A percentile compares a stretch with the other conserved stretches of the same genome.
Evolutionary conservation across 1,140 invertebrate genomes (phyloP).

Genomic region (Diachasma alloeum): DNA sequence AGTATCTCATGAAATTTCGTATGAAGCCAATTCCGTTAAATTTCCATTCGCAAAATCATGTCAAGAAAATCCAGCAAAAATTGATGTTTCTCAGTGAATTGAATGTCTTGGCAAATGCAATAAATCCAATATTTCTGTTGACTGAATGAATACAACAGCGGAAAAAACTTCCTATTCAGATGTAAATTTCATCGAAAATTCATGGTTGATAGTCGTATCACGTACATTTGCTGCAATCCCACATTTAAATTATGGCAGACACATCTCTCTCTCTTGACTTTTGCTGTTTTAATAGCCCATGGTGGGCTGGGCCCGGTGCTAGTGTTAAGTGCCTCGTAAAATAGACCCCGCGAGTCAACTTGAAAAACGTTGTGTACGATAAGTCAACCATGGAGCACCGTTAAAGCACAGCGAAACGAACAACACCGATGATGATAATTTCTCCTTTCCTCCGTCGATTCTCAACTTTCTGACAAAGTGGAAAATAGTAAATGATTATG

Average conservation of each 20-base stretch:
- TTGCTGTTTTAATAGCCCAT: not conserved
- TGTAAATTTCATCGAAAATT: not conserved
- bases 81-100: no score
- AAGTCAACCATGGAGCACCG: slow-evolving; percentile 27
- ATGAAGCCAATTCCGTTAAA: no score
- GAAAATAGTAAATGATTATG: not conserved
- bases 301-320: slow-evolving; percentile 14
- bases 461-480: not conserved
- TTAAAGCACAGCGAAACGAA: slow-evolving; percentile 8
- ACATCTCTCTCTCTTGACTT: not conserved
- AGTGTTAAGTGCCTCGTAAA: slow-evolving; percentile 36
- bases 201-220: not conserved
- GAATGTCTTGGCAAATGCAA: no score
- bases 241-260: slow-evolving; percentile 7
- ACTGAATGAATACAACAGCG: not conserved
- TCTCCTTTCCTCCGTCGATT: not conserved
- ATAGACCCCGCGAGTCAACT: slow-evolving; percentile 20
- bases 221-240: slow-evolving; percentile 12
- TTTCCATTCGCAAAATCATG: not conserved
- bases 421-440: slow-evolving; percentile 3
- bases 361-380: slow-evolving; percentile 24
- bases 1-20: no score
- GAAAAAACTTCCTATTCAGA: not conserved
- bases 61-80: not conserved
- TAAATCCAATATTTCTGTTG: no score